Base-by-base conservation (phyloP, 2,113 vertebrate genomes). In the Loxodonta africana region DNA sequence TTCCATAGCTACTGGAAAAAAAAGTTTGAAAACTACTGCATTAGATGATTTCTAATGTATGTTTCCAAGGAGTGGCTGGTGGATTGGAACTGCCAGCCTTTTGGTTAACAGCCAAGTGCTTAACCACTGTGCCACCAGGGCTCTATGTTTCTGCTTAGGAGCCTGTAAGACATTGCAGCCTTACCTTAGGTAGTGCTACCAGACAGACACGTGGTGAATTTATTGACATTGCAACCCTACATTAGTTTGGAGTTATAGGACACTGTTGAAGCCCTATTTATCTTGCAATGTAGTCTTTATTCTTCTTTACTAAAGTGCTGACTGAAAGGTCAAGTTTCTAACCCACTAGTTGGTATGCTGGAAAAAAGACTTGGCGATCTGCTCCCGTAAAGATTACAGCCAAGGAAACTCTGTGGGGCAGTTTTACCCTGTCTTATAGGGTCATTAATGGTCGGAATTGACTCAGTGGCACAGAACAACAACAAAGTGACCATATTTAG, bases 1-100 rank as follows among this genome's bases (percentile, higher is more conserved):
- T 63, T 96, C 48, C 51, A 91, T 1, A 94, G 62, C 8, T 81
- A 60, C 3, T 62, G 44, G 2, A 48, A 82, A 12, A 18, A 37
- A 57, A 84, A 65, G 25, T 91, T 92, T 95, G 62, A 60, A 94
- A 94, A 80, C 10, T 28, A 25, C 51, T 77, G 2, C 28, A 46
- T 78, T 83, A 48, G 57, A 11, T 83, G 48, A 57, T 95, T 89
- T 89, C 33, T 82, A 48, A 90, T 80, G 46, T 8, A 10, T 71
- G 26, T 87, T 57, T 57, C 53, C 53, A 57, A 57, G 53, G 53
- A 57, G 53, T 12, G 53, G 53, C 53, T 12, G 53, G 53, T 57
- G 53, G 53, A 57, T 57, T 57, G 3, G 12, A 57, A 57, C 53
- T 15, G 53, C 53, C 53, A 57, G 4, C 53, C 11, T 57, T 57